Conservation (phyloP, 2,113 vertebrate genomes). For the Clarias magur region DNA sequence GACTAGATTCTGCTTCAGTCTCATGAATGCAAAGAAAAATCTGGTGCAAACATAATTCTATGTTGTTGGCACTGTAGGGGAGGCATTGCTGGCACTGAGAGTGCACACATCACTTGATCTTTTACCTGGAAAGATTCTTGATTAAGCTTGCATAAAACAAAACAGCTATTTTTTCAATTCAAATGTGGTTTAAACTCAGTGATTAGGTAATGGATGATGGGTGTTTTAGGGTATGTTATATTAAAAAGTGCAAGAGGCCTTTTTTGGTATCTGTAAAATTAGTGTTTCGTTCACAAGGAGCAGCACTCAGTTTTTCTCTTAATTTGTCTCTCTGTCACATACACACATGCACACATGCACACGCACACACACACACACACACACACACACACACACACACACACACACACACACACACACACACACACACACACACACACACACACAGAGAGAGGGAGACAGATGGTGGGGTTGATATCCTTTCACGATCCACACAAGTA, state of each 20-base stretch:
- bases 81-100: neutral
- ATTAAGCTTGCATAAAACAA: neutral
- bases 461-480: conserved; percentile 38
- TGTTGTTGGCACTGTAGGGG: neutral
- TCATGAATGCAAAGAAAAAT: neutral
- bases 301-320: neutral
- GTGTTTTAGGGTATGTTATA: neutral
- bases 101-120: neutral
- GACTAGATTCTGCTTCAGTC: neutral
- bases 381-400: conserved; percentile 11
- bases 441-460: conserved; percentile 10
- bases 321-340: neutral
- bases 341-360: neutral
- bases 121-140: too few relatives aligned
- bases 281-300: conserved; percentile 9
- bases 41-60: neutral
- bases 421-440: conserved; percentile 20
- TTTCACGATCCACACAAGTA: conserved; percentile 33
- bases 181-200: neutral
- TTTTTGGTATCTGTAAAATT: neutral
- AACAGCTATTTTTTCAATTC: conserved; percentile 29
- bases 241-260: neutral
- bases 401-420: neutral
- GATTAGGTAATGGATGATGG: neutral
- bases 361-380: conserved; percentile 6